A percentile compares a stretch with the other conserved stretches of the same genome.
Evolutionary conservation across 2,888 invertebrate species (phyloP).

Genomic region (Catonia carolina): DNA sequence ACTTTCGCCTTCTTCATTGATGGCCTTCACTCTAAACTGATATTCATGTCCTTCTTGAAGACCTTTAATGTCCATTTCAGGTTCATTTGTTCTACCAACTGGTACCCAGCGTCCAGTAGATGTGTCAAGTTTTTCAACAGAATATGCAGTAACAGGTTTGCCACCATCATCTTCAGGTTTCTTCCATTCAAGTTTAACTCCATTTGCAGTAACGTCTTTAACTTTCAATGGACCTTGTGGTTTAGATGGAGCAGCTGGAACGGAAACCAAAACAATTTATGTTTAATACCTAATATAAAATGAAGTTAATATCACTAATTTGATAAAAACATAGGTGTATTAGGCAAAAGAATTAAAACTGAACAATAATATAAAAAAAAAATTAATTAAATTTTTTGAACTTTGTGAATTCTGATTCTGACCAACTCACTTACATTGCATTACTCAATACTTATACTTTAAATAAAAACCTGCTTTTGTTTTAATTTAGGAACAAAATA

Average conservation of each 20-base stretch:
- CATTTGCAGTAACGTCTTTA: constrained; percentile 78
- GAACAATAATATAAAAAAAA: too few species aligned
- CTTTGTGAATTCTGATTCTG: too few species aligned
- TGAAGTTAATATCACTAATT: too few species aligned
- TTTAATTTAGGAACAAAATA: too few species aligned
- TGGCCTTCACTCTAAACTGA: constrained; percentile 87
- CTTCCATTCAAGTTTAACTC: constrained; percentile 87
- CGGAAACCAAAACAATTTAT: too few species aligned
- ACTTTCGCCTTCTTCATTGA: constrained; percentile 92
- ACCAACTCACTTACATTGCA: too few species aligned
- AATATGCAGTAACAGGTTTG: constrained; percentile 84
- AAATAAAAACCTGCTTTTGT: too few species aligned
- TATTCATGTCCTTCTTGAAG: constrained; percentile 89
- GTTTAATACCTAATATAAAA: too few species aligned
- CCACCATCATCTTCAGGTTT: constrained; percentile 95
- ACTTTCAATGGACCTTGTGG: constrained; percentile 88
- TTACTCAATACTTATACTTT: too few species aligned
- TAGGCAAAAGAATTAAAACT: too few species aligned
- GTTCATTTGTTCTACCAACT: constrained; percentile 80
- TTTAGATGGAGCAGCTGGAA: constrained; percentile 66
- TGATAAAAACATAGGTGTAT: too few species aligned
- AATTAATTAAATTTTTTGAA: too few species aligned
- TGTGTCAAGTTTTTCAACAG: constrained; percentile 89
- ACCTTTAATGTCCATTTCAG: constrained; percentile 80
- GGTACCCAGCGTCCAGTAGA: constrained; percentile 90